phyloP scores from a whole-genome alignment of 2,113 vertebrate genomes.

The Toxotes chatareus region DNA sequence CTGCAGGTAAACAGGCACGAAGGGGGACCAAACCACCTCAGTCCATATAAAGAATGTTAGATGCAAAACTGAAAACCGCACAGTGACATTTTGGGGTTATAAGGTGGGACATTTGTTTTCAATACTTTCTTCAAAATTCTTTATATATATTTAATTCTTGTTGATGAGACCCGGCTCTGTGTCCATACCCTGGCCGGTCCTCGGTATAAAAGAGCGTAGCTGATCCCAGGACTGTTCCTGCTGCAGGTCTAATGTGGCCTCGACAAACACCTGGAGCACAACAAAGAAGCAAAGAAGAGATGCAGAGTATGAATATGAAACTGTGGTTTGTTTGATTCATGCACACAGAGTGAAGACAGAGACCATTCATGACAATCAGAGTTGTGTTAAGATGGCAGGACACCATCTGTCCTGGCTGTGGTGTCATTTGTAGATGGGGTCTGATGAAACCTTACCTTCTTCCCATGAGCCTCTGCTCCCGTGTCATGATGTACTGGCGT shows the following conservation, averaged over 20 bases:
- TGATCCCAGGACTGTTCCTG: slow-evolving; percentile 96
- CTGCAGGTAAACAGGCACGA: too few species aligned
- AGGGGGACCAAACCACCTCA: too few species aligned
- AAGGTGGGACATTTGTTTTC: too few species aligned
- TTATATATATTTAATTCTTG: not conserved
- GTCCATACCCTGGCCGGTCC: slow-evolving; percentile 90
- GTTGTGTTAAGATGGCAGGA: not conserved
- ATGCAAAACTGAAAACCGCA: too few species aligned
- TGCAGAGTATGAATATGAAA: not conserved
- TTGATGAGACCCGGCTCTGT: not conserved
- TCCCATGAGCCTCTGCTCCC: slow-evolving; percentile 71
- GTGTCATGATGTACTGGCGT: slow-evolving; percentile 76
- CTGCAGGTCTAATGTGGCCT: slow-evolving; percentile 89
- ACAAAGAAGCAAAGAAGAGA: slow-evolving; percentile 9
- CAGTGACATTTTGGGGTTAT: too few species aligned
- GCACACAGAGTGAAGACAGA: not conserved
- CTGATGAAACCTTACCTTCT: slow-evolving; percentile 76
- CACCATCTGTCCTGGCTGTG: not conserved
- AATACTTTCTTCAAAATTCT: too few species aligned
- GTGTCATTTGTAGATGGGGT: not conserved
- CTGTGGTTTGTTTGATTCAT: not conserved
- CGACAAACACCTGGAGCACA: slow-evolving; percentile 83
- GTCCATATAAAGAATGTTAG: too few species aligned
- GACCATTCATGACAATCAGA: not conserved
- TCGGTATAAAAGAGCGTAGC: slow-evolving; percentile 90